Evolutionary conservation across 2,888 invertebrate species (phyloP).

Genomic region (Archips xylosteana): DNA sequence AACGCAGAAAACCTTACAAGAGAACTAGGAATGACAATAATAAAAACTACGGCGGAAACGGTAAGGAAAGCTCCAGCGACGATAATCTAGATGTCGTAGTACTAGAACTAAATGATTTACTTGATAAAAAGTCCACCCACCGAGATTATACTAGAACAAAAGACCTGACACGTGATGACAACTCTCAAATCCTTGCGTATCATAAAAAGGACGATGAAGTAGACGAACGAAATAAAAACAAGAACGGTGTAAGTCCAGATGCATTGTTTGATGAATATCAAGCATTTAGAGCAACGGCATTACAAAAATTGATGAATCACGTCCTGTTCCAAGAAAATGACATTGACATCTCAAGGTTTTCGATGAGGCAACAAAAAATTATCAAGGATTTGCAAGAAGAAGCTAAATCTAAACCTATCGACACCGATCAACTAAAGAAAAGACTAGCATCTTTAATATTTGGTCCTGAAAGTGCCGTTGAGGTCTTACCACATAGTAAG

Average conservation of each 20-base stretch:
- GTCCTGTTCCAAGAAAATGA: slow-evolving; percentile 5
- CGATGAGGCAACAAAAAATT: slow-evolving; percentile 1
- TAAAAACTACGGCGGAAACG: background rate
- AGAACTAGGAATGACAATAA: background rate
- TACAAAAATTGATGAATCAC: slow-evolving; percentile 3
- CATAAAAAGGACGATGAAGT: background rate
- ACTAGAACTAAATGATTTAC: background rate
- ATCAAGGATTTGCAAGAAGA: slow-evolving; percentile 5
- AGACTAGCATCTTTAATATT: slow-evolving; percentile 44
- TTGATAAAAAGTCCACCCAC: background rate
- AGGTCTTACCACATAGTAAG: slow-evolving; percentile 49
- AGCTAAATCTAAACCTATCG: slow-evolving; percentile 43
- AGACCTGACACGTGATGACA: background rate
- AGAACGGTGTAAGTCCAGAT: background rate
- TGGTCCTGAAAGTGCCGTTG: slow-evolving; percentile 38
- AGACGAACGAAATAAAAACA: background rate
- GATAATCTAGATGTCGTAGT: background rate
- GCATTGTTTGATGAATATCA: slow-evolving; percentile 1
- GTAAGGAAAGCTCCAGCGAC: background rate
- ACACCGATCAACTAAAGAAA: slow-evolving; percentile 41
- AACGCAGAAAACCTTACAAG: background rate
- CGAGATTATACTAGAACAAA: slow-evolving; percentile 1
- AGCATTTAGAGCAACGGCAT: background rate
- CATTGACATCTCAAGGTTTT: slow-evolving; percentile 8
- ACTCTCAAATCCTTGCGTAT: background rate